Conservation (phyloP, 2,113 vertebrate genomes). For the Bagarius yarrelli region DNA sequence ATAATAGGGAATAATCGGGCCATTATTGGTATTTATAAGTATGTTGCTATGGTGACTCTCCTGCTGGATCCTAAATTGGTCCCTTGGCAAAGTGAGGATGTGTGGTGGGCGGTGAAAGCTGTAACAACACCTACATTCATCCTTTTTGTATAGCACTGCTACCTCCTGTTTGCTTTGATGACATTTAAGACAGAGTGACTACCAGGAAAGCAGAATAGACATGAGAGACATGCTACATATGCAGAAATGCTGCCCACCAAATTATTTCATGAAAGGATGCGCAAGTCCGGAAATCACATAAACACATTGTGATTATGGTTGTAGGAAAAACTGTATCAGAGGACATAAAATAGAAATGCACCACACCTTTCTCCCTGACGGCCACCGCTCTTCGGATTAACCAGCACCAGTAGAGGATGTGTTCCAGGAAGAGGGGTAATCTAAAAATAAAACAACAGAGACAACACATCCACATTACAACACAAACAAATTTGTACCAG, state of each 20-base stretch:
- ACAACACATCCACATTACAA: not conserved
- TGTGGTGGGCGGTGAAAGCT: constrained; percentile 52
- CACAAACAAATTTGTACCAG: not conserved
- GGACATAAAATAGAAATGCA: not conserved
- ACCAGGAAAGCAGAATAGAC: constrained; percentile 22
- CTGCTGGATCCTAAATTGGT: constrained; percentile 53
- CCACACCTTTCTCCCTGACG: constrained; percentile 87
- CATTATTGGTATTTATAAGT: constrained; percentile 60
- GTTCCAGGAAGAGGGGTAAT: constrained; percentile 85
- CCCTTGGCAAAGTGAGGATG: constrained; percentile 41
- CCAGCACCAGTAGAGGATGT: constrained; percentile 87
- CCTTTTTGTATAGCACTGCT: constrained; percentile 42
- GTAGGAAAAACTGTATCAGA: not conserved
- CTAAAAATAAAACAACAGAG: constrained; percentile 64
- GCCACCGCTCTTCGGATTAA: constrained; percentile 93
- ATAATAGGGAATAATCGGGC: constrained; percentile 63
- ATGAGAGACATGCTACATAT: constrained; percentile 7
- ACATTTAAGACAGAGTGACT: constrained; percentile 45
- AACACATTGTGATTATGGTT: too few species aligned
- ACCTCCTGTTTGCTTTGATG: constrained; percentile 48
- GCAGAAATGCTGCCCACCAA: not conserved
- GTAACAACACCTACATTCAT: constrained; percentile 57
- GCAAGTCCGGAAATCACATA: not conserved
- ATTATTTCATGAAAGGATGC: not conserved
- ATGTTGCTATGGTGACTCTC: constrained; percentile 61